Conservation (phyloP, 2,888 invertebrate species). For the Synergus gifuensis region DNA sequence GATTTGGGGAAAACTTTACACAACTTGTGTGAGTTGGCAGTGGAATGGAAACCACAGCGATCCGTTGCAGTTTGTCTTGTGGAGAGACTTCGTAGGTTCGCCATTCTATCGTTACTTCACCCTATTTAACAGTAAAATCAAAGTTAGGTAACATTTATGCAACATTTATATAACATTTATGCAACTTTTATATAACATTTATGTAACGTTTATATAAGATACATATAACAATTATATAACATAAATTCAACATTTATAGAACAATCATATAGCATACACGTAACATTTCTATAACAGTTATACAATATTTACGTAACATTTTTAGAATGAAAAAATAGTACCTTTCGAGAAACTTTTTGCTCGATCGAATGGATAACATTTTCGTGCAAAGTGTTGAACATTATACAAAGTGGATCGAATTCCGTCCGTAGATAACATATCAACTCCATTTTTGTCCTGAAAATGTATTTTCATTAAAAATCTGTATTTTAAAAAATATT, state of each 20-base stretch:
- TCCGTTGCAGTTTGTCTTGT: constrained; percentile 81
- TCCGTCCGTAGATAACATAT: constrained; percentile 91
- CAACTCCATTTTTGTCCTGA: constrained; percentile 85
- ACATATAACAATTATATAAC: not conserved
- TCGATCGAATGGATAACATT: constrained; percentile 89
- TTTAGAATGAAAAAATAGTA: constrained; percentile 56
- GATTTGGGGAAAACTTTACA: constrained; percentile 83
- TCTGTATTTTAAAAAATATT: not conserved
- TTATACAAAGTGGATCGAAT: constrained; percentile 91
- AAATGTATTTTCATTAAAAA: constrained; percentile 52
- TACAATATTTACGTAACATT: not conserved
- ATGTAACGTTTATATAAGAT: constrained; percentile 1
- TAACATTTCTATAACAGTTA: not conserved
- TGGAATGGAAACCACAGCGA: constrained; percentile 84
- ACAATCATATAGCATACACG: no score
- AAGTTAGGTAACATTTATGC: constrained; percentile 9
- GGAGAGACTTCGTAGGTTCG: constrained; percentile 82
- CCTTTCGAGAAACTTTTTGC: constrained; percentile 87
- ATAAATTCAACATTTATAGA: no score
- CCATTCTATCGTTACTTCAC: constrained; percentile 86
- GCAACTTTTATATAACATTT: not conserved
- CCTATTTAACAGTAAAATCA: constrained; percentile 69
- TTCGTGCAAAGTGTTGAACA: constrained; percentile 85
- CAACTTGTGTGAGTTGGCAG: constrained; percentile 85
- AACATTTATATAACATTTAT: not conserved